Base-by-base conservation (phyloP, 2,888 invertebrate species). In the Netelia melanura region DNA sequence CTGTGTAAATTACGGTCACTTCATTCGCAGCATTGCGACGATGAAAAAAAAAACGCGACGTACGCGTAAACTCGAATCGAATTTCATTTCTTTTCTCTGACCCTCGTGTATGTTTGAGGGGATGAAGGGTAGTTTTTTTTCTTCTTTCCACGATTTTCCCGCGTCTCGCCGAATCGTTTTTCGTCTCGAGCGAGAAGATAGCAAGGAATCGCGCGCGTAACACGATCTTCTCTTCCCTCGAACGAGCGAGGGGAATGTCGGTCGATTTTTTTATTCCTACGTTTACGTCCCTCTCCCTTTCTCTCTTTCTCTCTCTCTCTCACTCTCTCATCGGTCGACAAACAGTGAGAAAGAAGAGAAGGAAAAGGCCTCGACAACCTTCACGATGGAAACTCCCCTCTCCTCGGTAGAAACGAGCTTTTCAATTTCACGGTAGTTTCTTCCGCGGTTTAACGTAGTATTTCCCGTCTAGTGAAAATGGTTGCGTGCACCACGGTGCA, bases 401-500 rank as follows among this genome's bases (percentile, higher is more conserved):
- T 11, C 43, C 8, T 21, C 44, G 61, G 38, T 9, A 25, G 48
- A 67, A 74, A 83, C 81, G 80, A 86, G 80, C 87, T 87, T 88
- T 88, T 86, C 88, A 89, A 89, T 89, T 88, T 89, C 88, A 89
- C 89, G 89, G 88, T 88, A 86, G 83, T 84, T 88, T 87, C 88
- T 88, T 88, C 76, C 87, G 85, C 82, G 85, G 82, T 86, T 89
- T 88, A 89, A 88, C 86, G 76, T 86, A 76, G 72, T 85, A 83
- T 86, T 86, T 83, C 84, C 84, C 79, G 84, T 86, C 86, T 83
- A 76, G 85, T 81, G 84, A 81, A 84, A 88, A 83, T 82, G 78
- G 79, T 79, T 76, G 79, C 80, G 72, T 79, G 76, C 78, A 68
- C 70, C 64, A 44, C 52, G 81, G 56, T 30, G 79, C 74, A 77